phyloP scores from a whole-genome alignment of 1,140 invertebrate genomes.

The Danaus melanippus region DNA sequence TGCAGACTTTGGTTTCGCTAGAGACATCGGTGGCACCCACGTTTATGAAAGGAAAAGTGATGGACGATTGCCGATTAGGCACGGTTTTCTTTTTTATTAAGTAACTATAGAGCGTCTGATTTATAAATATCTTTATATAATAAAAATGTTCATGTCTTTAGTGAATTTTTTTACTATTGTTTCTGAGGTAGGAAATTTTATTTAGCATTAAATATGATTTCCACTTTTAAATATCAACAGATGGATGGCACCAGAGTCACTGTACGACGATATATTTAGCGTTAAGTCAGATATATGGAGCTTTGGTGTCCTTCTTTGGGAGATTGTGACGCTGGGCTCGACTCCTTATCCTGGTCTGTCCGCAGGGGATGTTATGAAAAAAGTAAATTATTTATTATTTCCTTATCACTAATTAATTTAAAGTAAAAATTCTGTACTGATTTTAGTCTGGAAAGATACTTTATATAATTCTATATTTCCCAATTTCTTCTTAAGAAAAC shows the following conservation, averaged over 20 bases:
- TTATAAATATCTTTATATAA: neutral
- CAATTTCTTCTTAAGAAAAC: no score
- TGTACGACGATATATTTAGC: conserved; percentile 93
- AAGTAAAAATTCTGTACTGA: no score
- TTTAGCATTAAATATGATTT: neutral
- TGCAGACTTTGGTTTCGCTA: conserved; percentile 94
- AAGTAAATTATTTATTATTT: conserved; percentile 56
- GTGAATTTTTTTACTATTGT: neutral
- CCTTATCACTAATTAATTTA: no score
- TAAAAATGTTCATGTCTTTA: conserved; percentile 1
- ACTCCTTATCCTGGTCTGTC: conserved; percentile 91
- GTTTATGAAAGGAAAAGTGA: conserved; percentile 95
- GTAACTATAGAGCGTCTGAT: neutral
- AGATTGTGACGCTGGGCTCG: conserved; percentile 92
- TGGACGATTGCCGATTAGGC: conserved; percentile 79
- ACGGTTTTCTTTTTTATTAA: conserved; percentile 8
- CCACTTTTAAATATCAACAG: conserved; percentile 46
- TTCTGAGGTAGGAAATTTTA: neutral
- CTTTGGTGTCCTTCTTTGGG: conserved; percentile 94
- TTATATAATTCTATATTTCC: no score
- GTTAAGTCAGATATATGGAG: conserved; percentile 95
- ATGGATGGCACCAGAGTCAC: conserved; percentile 96
- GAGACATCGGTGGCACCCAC: conserved; percentile 86
- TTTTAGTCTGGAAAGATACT: no score
- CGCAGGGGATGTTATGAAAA: conserved; percentile 86